phyloP scores from a whole-genome alignment of 1,140 invertebrate genomes.

The Philotrypesis tridentata region DNA sequence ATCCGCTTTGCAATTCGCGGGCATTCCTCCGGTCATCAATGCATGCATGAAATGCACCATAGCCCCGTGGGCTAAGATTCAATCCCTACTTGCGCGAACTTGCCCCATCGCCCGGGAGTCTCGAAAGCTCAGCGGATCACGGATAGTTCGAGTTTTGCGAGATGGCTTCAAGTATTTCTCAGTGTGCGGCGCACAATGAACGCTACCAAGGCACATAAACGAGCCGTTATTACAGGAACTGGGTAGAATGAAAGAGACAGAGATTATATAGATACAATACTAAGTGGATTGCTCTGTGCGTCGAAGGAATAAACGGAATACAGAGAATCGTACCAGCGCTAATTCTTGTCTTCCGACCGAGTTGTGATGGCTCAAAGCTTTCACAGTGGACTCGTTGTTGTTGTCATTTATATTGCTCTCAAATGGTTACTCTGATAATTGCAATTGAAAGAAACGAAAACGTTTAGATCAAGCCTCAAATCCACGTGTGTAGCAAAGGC shows the following conservation, averaged over 20 bases:
- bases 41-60: slow-evolving; percentile 9
- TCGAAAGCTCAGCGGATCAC: not conserved
- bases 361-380: not conserved
- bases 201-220: not conserved
- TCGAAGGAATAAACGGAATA: not conserved
- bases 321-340: not conserved
- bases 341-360: not conserved
- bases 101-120: not conserved
- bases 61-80: not conserved
- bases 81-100: not conserved
- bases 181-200: not conserved
- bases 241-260: no score
- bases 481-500: no score
- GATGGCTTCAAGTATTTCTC: not conserved
- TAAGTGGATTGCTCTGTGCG: not conserved
- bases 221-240: not conserved
- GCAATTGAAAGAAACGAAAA: not conserved
- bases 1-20: not conserved
- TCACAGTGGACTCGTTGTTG: not conserved
- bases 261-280: not conserved
- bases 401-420: not conserved
- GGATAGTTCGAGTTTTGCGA: not conserved
- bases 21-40: not conserved
- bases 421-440: not conserved
- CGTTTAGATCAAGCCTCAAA: no score